These are phyloP conservation scores for Trachops cirrhosus DNA, from an alignment of 2,797 vertebrate genomes.

Conservation along the genomic window DNA sequence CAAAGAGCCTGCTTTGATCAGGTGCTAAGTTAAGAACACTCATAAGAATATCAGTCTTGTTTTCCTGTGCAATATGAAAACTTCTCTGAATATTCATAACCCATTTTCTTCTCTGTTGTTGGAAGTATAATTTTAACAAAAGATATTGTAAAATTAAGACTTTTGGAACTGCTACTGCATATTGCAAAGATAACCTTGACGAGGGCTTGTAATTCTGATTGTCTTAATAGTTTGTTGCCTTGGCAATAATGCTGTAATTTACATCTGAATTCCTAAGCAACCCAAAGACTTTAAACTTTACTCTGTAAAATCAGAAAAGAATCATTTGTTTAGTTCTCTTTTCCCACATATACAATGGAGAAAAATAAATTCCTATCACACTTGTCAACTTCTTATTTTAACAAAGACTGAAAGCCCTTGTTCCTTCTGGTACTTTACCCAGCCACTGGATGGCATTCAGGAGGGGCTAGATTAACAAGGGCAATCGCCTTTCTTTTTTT, in stretches of 20 bases:
- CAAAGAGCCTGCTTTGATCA: slow-evolving; percentile 17
- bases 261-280: not conserved
- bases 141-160: not conserved
- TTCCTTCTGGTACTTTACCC: not conserved
- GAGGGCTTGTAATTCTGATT: not conserved
- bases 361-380: slow-evolving; percentile 24
- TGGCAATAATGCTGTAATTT: slow-evolving; percentile 22
- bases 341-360: not conserved
- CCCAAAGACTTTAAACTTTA: not conserved
- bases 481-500: not conserved
- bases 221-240: not conserved
- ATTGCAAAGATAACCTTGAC: slow-evolving; percentile 23
- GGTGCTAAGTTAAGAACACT: not conserved
- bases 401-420: not conserved
- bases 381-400: slow-evolving; percentile 16
- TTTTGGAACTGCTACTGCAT: slow-evolving; percentile 23
- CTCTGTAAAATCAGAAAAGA: slow-evolving; percentile 11
- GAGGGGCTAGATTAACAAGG: not conserved
- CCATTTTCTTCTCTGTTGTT: not conserved
- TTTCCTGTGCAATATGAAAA: slow-evolving; percentile 23
- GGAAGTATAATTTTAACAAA: not conserved
- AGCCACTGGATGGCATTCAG: not conserved
- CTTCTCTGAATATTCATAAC: slow-evolving; percentile 28
- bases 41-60: not conserved
- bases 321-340: slow-evolving; percentile 6